Percentiles rank a stretch among this genome's conserved stretches.
These are phyloP conservation scores for Sepioteuthis lessoniana DNA, from an alignment of 2,888 invertebrate species.

Conservation along the genomic window DNA sequence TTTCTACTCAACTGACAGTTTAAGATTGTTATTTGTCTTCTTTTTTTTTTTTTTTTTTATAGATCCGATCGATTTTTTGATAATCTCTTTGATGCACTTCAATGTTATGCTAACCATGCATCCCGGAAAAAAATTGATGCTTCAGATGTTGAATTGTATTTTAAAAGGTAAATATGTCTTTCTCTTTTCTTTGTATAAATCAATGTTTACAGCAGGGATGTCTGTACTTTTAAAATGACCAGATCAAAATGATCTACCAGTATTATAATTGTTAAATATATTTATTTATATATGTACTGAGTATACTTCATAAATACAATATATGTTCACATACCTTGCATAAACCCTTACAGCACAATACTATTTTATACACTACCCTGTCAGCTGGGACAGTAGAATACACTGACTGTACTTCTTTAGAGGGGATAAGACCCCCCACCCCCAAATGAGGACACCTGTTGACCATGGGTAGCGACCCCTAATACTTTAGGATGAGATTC, in stretches of 20 bases:
- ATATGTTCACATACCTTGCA: too few relatives aligned
- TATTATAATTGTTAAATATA: background rate
- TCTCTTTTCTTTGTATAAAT: background rate
- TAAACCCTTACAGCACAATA: too few relatives aligned
- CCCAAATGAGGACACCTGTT: too few relatives aligned
- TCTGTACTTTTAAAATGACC: background rate
- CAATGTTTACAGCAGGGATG: background rate
- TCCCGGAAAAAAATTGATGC: conserved; percentile 74
- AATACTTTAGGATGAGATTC: too few relatives aligned
- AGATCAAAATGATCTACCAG: background rate
- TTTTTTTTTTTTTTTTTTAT: conserved; percentile 50
- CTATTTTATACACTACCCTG: too few relatives aligned
- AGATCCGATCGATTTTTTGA: conserved; percentile 81
- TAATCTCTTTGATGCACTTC: conserved; percentile 88
- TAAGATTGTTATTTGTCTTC: conserved; percentile 49
- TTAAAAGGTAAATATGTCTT: conserved; percentile 62
- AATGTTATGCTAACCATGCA: conserved; percentile 73
- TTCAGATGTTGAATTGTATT: conserved; percentile 65
- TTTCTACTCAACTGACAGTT: background rate
- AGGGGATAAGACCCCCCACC: too few relatives aligned
- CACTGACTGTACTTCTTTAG: too few relatives aligned
- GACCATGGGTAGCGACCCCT: too few relatives aligned
- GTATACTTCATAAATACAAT: too few relatives aligned
- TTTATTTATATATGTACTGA: conserved; percentile 14
- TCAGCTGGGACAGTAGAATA: too few relatives aligned